Conservation (phyloP, 2,113 vertebrate genomes). For the human region DNA sequence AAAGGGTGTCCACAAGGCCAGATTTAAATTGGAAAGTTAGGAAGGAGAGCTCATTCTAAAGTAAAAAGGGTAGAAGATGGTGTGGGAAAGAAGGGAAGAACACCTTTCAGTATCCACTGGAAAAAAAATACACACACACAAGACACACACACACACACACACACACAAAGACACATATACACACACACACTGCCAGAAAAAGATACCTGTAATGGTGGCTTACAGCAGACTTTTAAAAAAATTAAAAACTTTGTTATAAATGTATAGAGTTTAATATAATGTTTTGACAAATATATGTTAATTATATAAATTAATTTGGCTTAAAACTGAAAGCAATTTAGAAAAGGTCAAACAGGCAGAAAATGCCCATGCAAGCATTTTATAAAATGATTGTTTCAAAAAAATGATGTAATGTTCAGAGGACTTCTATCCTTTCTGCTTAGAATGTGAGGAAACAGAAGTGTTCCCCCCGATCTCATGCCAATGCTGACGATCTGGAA, state of each 20-base stretch:
- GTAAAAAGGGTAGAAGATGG: background rate
- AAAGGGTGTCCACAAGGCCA: background rate
- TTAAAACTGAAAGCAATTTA: background rate
- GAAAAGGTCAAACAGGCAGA: background rate
- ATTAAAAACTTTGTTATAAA: background rate
- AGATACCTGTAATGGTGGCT: background rate
- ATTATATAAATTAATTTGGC: slow-evolving; percentile 9
- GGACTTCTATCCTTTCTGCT: background rate
- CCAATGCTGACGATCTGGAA: background rate
- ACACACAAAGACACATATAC: background rate
- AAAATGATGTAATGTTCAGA: background rate
- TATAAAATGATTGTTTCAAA: background rate
- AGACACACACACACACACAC: too few relatives aligned
- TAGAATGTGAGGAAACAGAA: background rate
- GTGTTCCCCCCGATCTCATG: background rate
- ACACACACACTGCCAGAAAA: background rate
- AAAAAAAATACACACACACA: background rate
- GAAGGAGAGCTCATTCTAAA: background rate
- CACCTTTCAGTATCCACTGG: background rate
- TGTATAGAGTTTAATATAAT: background rate
- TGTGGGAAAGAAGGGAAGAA: background rate
- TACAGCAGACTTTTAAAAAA: background rate
- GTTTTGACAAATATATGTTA: slow-evolving; percentile 34
- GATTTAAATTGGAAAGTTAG: background rate
- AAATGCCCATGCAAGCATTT: background rate